Base-by-base conservation (phyloP, 2,888 invertebrate species). In the Omphaloscelis lunosa region DNA sequence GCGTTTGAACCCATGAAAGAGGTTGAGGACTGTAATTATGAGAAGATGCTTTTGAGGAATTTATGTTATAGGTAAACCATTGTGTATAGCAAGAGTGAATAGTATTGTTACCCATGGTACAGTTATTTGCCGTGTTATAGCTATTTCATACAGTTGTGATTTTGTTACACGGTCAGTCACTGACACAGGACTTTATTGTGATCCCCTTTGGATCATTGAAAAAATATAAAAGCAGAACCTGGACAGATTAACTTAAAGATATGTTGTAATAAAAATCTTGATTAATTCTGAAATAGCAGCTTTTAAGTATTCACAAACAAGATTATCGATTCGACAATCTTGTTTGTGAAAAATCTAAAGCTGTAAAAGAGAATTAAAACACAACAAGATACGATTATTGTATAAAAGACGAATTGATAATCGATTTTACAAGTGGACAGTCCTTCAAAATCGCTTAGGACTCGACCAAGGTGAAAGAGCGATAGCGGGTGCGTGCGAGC, bases 31-130 rank as follows among this genome's bases (percentile, higher is more conserved):
- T 51, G 23, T 58, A 41, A 58, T 63, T 75, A 45, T 53, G 9
- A 34, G 51, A 8, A 12, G 20, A 59, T 9, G 27, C 51, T 82
- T 81, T 45, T 61, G 23, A 74, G 23, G 34, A 61, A 75, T 61
- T 74, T 20, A 81, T 81, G 34, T 29, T 0, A 12, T 8, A n/a
- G 11, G 15, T 58, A 76, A 39, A 20, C 20, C 5, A 48, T 48
- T n/a, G 29, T 23, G 9, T 20, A n/a, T 75, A 58, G 20, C 1
- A 34, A 6, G 34, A 41, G n/a, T 11, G 7, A 61, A 45, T 11
- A 41, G 5, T n/a, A 39, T 20, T 20, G 29, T 61, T 11, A 29
- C 15, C 1, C 9, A 59, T 20, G 17, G 27, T 20, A 2, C 20
- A 59, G 56, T n/a, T 56, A n/a, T n/a, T n/a, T n/a, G n/a, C n/a